phyloP scores from a whole-genome alignment of 2,888 invertebrate genomes.

The Prosopocoilus inquinatus region DNA sequence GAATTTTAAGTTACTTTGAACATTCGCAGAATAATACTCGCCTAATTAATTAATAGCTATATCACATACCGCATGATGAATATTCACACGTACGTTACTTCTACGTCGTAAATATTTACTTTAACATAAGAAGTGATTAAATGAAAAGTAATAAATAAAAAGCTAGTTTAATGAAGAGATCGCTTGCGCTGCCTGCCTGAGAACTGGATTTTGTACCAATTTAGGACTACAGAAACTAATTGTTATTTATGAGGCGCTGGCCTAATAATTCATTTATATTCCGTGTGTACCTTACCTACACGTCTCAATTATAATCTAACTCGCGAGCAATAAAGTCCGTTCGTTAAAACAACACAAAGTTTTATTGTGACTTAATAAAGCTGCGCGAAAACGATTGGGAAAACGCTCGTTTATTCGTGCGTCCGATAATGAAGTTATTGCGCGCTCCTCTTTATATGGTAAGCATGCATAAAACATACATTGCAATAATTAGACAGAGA shows the following conservation, averaged over 20 bases:
- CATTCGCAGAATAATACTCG: no score
- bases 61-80: no score
- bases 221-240: constrained; percentile 43
- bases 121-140: not conserved
- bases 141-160: constrained; percentile 35
- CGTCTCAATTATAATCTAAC: constrained; percentile 28
- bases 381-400: no score
- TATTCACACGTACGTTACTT: no score
- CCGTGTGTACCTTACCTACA: constrained; percentile 30
- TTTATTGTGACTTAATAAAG: no score
- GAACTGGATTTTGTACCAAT: constrained; percentile 42
- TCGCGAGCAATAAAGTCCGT: constrained; percentile 15
- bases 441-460: not conserved
- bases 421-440: not conserved
- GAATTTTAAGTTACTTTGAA: no score
- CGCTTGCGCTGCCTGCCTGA: constrained; percentile 28
- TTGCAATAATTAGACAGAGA: constrained; percentile 11
- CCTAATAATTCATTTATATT: constrained; percentile 45
- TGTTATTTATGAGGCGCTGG: constrained; percentile 43
- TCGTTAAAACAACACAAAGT: constrained; percentile 4
- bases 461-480: not conserved
- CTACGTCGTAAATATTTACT: no score
- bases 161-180: constrained; percentile 43
- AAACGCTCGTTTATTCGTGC: not conserved
- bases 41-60: no score